Base-by-base conservation (phyloP, 2,888 invertebrate genomes). In the Pseudolycoriella hygida region DNA sequence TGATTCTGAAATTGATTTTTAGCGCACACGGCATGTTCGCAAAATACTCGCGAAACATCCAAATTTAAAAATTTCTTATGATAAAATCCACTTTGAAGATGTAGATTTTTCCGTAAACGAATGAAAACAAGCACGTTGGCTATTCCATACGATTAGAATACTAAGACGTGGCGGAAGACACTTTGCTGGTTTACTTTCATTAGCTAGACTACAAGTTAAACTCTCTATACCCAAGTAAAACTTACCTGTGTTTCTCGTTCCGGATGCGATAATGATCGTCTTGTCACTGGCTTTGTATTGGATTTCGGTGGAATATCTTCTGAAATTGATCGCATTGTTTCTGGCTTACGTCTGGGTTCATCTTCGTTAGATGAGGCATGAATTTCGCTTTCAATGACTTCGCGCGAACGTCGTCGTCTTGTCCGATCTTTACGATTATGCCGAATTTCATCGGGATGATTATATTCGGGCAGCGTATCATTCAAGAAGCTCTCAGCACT, bases 241-340 rank as follows among this genome's bases (percentile, higher is more conserved):
- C 25, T 47, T 48, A 61, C 61, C 53, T 57, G 57, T n/a, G 59
- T 56, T 42, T 64, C 61, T 46, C 61, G 62, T 53, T 64, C 64
- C 12, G 64, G 64, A 51, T 64, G 64, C 4, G 64, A 64, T 30
- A 64, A 54, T 25, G 64, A 62, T n/a, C 64, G 58, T 11, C 63
- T 53, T 3, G 64, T 62, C 2, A 61, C 57, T 1, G 62, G 60
- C 48, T 64, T 64, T 5, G 55, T 49, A 11, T 53, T 53, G 18
- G 53, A 42, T 46, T 60, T 60, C 0, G 58, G 58, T 2, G 62
- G 60, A 3, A 61, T 59, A 40, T 64, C 64, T 48, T 64, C 64
- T 1, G 64, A 64, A 34, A 64, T 56, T 2, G 64, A 64, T 4
- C 64, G 57, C 62, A 64, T 60, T 43, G 61, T 57, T 47, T 64